Conservation (phyloP, 1,140 invertebrate genomes). For the Coelopa frigida region DNA sequence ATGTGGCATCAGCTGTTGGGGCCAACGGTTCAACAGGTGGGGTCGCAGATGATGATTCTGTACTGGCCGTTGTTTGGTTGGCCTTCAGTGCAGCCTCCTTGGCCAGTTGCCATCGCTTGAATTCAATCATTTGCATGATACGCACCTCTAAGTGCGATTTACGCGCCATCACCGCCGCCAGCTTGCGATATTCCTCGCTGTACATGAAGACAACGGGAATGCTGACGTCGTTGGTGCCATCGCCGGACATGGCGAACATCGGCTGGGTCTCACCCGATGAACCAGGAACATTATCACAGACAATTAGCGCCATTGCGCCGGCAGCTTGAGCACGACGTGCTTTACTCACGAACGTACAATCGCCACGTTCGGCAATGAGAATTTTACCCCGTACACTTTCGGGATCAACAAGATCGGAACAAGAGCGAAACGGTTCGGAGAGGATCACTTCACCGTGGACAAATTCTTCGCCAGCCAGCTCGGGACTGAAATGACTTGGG, state of each 20-base stretch:
- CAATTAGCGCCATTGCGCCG: conserved; percentile 77
- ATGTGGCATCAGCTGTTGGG: too few species aligned
- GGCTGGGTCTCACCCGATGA: conserved; percentile 65
- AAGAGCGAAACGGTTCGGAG: conserved; percentile 65
- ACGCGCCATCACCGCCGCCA: conserved; percentile 20
- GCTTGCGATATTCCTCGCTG: conserved; percentile 53
- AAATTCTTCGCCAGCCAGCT: conserved; percentile 55
- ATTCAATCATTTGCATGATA: conserved; percentile 42
- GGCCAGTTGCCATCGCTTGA: conserved; percentile 39
- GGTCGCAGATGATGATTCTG: background rate
- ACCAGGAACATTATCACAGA: conserved; percentile 72
- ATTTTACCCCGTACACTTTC: conserved; percentile 65
- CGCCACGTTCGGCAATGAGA: conserved; percentile 76
- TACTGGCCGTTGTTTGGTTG: background rate
- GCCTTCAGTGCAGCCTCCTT: conserved; percentile 23
- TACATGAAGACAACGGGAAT: conserved; percentile 92
- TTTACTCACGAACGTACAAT: conserved; percentile 96
- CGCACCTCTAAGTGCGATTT: conserved; percentile 23
- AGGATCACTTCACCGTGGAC: conserved; percentile 56
- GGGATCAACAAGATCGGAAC: conserved; percentile 47
- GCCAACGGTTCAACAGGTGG: background rate
- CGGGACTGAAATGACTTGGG: conserved; percentile 84
- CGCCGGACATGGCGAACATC: conserved; percentile 94
- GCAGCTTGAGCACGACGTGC: conserved; percentile 74
- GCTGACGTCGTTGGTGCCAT: conserved; percentile 77